Evolutionary conservation across 2,113 vertebrate genomes (phyloP), one percentile per base, ranked within the genome.

Genomic region (Peucedramus taeniatus): DNA sequence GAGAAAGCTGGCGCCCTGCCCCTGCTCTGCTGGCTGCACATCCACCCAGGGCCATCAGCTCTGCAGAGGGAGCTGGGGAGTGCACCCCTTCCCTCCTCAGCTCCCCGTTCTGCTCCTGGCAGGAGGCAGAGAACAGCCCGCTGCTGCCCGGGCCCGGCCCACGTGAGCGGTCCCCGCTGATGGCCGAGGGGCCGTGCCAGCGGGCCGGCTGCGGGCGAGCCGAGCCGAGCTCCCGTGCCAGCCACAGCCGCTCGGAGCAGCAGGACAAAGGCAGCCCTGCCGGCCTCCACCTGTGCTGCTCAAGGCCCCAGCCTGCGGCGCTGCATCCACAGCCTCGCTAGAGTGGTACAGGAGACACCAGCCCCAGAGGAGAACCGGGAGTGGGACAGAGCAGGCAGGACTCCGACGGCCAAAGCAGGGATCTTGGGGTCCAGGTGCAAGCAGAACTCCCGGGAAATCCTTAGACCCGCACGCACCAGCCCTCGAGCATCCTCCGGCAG

Each of bases 81-180:
- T 0, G 1, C 33, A 10, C 22, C 69, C 65, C 47, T 68, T 69
- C 56, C 30, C 47, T 75, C 42, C 56, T 63, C 83, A 44, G 61
- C 66, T 65, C 23, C 59, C 59, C 4, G 1, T 30, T 44, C 57
- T 42, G 53, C 87, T 54, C 61, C 76, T 7, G 30, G 39, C 39
- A 39, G 68, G 33, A 72, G 27, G 35, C 64, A 22, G 72, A 37
- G 44, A 47, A 15, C 56, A 3, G 5, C 13, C 31, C 7, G 4
- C 44, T 7, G 53, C 45, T 65, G 63, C 50, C 42, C 4, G 4
- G n/a, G 70, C 65, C 51, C 70, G 60, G 83, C 33, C 61, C 30
- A 21, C 7, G 0, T 1, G 4, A 88, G 6, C 0, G 1, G 51
- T 53, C 24, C 65, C 47, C 1, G 5, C 51, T 5, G 47, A 9